Conservation (phyloP, 2,113 vertebrate genomes). For the Pelecanus crispus region DNA sequence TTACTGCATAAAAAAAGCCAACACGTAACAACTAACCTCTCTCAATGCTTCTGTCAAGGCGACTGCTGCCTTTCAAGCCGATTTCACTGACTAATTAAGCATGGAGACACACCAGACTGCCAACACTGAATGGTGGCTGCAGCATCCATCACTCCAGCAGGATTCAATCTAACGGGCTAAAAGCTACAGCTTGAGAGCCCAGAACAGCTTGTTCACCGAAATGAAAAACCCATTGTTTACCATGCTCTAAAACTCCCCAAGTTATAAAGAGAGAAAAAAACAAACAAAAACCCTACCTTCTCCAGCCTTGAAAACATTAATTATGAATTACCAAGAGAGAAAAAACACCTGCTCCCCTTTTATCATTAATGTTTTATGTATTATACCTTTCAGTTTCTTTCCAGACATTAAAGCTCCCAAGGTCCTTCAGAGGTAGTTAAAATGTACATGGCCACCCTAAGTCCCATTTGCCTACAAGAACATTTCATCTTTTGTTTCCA, state of each 20-base stretch:
- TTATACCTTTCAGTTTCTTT: background rate
- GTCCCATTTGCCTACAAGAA: background rate
- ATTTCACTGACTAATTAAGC: conserved; percentile 46
- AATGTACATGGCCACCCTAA: background rate
- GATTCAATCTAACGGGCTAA: background rate
- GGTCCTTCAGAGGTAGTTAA: background rate
- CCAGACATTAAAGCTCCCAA: background rate
- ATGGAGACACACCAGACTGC: conserved; percentile 6
- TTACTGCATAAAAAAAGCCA: background rate
- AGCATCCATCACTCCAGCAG: conserved; percentile 19
- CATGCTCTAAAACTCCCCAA: background rate
- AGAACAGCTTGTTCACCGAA: background rate
- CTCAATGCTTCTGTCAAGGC: conserved; percentile 5
- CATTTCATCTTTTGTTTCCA: background rate
- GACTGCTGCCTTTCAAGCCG: conserved; percentile 28
- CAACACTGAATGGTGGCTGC: background rate
- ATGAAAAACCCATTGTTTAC: conserved; percentile 14
- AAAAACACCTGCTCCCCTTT: conserved; percentile 14
- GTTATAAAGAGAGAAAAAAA: background rate
- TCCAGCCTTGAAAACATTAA: background rate
- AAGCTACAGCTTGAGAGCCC: background rate
- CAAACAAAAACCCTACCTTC: background rate
- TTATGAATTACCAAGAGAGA: conserved; percentile 13
- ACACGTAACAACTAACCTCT: background rate
- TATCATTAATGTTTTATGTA: background rate